These are phyloP conservation scores for Oikopleura dioica DNA, from an alignment of 23 tunicate genomes.

Conservation along the genomic window DNA sequence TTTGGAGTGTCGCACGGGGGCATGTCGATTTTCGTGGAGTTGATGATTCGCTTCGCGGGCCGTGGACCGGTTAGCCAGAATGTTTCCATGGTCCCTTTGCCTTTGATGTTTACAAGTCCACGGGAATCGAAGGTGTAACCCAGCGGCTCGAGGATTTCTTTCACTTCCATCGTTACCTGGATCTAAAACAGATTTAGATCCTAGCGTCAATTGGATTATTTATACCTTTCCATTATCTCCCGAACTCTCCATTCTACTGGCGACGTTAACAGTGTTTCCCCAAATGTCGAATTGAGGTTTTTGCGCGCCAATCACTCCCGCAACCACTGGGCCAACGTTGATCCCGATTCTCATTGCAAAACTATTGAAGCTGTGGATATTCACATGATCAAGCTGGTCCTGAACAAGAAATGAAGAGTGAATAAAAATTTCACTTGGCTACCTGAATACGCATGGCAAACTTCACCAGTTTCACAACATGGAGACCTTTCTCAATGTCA, in stretches of 20 bases:
- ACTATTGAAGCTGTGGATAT: slow-evolving; percentile 19
- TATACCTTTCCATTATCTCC: background rate
- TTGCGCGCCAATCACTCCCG: slow-evolving; percentile 33
- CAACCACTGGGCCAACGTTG: slow-evolving; percentile 14
- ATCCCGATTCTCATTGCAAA: slow-evolving; percentile 12
- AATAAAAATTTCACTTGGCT: background rate
- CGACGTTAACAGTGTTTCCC: slow-evolving; percentile 16
- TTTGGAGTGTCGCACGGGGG: no score
- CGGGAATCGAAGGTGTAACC: background rate
- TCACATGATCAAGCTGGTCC: background rate
- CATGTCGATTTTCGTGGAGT: background rate
- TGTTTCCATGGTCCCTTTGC: background rate
- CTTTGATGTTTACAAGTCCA: background rate
- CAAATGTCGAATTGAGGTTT: slow-evolving; percentile 28
- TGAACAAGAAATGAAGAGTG: background rate
- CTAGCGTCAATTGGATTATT: no score
- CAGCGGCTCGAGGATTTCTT: background rate
- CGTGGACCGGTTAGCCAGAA: background rate
- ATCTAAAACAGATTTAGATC: no score
- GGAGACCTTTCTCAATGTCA: background rate
- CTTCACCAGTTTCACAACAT: background rate
- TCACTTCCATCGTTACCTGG: background rate
- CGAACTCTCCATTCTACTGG: background rate
- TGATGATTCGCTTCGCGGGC: background rate
- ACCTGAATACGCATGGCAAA: background rate